These are phyloP conservation scores for Corapipo altera DNA, from an alignment of 2,113 vertebrate genomes.

Conservation along the genomic window DNA sequence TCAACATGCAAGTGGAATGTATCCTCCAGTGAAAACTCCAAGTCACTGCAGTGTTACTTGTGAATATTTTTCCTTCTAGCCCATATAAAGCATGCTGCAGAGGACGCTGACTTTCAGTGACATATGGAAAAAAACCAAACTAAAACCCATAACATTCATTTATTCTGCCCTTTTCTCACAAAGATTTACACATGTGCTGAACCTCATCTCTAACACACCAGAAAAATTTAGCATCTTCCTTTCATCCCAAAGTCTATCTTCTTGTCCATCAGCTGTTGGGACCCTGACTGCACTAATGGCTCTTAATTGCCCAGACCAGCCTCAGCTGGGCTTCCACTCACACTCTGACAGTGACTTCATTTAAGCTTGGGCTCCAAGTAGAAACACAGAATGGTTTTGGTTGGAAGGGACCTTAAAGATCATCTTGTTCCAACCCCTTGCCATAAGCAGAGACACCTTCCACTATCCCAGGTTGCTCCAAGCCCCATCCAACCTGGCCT, in stretches of 20 bases:
- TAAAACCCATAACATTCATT: not conserved
- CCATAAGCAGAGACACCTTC: not conserved
- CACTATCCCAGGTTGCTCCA: rapidly evolving
- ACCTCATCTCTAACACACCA: not conserved
- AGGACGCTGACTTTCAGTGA: not conserved
- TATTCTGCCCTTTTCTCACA: not conserved
- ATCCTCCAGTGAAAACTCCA: not conserved
- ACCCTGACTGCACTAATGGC: not conserved
- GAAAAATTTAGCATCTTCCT: not conserved
- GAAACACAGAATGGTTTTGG: not conserved
- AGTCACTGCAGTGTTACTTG: not conserved
- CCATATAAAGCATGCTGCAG: not conserved
- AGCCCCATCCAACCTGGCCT: not conserved
- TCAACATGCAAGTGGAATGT: not conserved
- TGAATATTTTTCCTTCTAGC: not conserved
- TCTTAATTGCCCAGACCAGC: not conserved
- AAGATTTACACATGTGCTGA: not conserved
- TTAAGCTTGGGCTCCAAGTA: not conserved
- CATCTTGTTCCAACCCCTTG: rapidly evolving
- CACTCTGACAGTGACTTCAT: not conserved
- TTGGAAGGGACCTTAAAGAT: not conserved
- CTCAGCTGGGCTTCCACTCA: not conserved
- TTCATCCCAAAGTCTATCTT: not conserved
- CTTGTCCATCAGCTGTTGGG: not conserved
- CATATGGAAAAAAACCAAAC: not conserved